Conservation (phyloP, 2,113 vertebrate species). For the Cyprinodon variegatus region DNA sequence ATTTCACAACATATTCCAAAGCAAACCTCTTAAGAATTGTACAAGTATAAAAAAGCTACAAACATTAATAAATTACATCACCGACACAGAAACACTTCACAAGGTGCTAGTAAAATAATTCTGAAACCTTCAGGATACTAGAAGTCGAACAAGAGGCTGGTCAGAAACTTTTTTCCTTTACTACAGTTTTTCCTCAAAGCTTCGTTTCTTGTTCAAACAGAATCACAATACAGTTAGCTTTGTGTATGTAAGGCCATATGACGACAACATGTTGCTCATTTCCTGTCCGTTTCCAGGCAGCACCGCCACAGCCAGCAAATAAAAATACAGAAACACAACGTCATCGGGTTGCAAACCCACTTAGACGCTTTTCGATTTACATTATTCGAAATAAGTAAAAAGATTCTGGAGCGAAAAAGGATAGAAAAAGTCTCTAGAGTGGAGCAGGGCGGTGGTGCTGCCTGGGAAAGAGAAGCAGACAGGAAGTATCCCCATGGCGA, state of each 20-base stretch:
- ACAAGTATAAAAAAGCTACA: constrained; percentile 99
- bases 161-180: constrained; percentile 77
- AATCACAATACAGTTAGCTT: constrained; percentile 81
- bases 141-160: constrained; percentile 93
- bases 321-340: constrained; percentile 59
- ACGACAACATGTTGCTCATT: constrained; percentile 64
- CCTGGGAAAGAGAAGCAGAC: constrained; percentile 86
- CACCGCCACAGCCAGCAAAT: constrained; percentile 76
- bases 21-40: constrained; percentile 97
- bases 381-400: constrained; percentile 84
- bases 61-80: constrained; percentile 99
- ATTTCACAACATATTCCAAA: constrained; percentile 89
- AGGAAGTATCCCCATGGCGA: constrained; percentile 81
- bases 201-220: constrained; percentile 72
- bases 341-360: constrained; percentile 71
- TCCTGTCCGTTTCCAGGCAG: constrained; percentile 90
- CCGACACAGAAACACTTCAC: constrained; percentile 99
- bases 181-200: constrained; percentile 73
- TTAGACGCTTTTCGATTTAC: neutral
- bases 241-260: constrained; percentile 88
- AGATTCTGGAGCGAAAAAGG: constrained; percentile 82
- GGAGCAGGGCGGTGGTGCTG: constrained; percentile 78
- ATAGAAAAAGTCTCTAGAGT: constrained; percentile 92
- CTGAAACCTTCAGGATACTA: constrained; percentile 88
- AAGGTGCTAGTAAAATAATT: constrained; percentile 99